Conservation (phyloP, 2,888 invertebrate species). For the Marasmarcha lunaedactyla region DNA sequence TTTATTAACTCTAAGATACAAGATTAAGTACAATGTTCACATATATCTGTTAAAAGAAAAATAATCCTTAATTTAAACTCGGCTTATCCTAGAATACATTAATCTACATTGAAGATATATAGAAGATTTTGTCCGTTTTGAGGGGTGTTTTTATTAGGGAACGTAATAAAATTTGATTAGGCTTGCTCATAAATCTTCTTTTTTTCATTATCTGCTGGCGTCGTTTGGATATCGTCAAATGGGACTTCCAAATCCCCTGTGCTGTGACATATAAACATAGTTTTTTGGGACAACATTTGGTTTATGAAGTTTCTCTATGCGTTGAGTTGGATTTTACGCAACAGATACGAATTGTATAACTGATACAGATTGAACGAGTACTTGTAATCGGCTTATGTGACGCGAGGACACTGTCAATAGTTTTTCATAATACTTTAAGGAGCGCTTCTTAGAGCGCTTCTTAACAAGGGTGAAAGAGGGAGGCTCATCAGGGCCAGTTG, state of each 20-base stretch:
- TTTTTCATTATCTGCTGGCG: slow-evolving; percentile 61
- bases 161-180: slow-evolving; percentile 65
- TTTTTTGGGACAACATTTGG: slow-evolving; percentile 50
- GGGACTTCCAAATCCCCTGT: slow-evolving; percentile 55
- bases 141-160: slow-evolving; percentile 17
- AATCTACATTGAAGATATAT: slow-evolving; percentile 8
- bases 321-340: slow-evolving; percentile 50
- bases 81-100: slow-evolving; percentile 7
- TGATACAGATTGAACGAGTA: slow-evolving; percentile 21
- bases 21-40: neutral
- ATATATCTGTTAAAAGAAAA: too few species aligned
- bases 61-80: too few species aligned
- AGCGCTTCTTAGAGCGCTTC: too few species aligned
- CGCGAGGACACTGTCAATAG: slow-evolving; percentile 1
- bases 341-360: slow-evolving; percentile 30
- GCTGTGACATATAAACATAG: slow-evolving; percentile 60
- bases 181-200: slow-evolving; percentile 64
- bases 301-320: slow-evolving; percentile 65
- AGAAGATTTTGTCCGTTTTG: neutral
- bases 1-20: slow-evolving; percentile 3
- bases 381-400: slow-evolving; percentile 22
- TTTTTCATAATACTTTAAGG: neutral
- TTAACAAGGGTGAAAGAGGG: too few species aligned
- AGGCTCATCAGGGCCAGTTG: too few species aligned
- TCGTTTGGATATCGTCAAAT: slow-evolving; percentile 34